Base-by-base conservation (phyloP, 2,888 invertebrate species). In the Alviniconcha strummeri region DNA sequence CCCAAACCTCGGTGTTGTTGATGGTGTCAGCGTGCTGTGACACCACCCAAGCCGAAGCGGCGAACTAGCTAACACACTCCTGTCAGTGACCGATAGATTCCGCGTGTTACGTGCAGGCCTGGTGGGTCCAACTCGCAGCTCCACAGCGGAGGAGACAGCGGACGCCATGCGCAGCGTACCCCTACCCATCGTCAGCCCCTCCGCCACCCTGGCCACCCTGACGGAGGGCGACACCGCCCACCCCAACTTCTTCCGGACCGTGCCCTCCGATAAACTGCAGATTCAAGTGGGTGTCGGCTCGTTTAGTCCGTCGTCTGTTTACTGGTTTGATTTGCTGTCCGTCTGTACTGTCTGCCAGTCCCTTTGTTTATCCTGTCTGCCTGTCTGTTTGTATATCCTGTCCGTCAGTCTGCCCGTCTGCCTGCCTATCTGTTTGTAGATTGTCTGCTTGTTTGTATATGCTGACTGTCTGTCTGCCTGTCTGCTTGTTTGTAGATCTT, bases 211-310 rank as follows among this genome's bases (percentile, higher is more conserved):
- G 17, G 86, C 88, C 5, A 84, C 87, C 15, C 84, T 92, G n/a
- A 86, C 87, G 1, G 78, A 87, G 74, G 85, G 84, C 13, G 74
- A 36, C 13, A 78, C 64, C 17, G 88, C 87, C 71, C 83, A 86
- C 84, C 92, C 92, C 0, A 91, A 90, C 80, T 92, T 92, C 84
- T 84, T 91, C 19, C 84, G 92, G 60, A 91, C 91, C 6, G 92
- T 92, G 3, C 90, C 91, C 8, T 90, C 91, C 84, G 92, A 92
- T 82, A 87, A 87, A 8, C 86, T 90, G 71, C 92, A 92, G 83
- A 89, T 90, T 9, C 83, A 86, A 52, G 86, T 86, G n/a, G 81
- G 85, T 56, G 13, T 36, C 36, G 36, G 36, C 36, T 36, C 36
- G 36, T 36, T 36, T 36, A 1, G 36, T 36, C 36, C 36, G 0